Percentiles rank a stretch among this genome's conserved stretches.
Conservation (phyloP, 92 coral and sea anemone genomes). For the Zoanthus gigantus region DNA sequence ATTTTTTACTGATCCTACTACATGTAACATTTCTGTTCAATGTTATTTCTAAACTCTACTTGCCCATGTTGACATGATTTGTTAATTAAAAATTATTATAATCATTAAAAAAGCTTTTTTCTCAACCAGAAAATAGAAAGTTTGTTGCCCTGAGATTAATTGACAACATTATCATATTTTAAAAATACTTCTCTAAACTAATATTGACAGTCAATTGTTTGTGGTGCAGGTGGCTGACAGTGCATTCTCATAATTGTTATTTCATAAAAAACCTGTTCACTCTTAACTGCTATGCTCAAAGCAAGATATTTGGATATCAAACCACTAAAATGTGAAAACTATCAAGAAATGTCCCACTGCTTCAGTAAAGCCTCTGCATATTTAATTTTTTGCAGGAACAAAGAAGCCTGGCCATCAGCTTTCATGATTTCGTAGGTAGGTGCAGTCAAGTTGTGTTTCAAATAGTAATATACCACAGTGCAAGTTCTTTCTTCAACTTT, state of each 20-base stretch:
- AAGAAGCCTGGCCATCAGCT: constrained; percentile 19
- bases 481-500: constrained; percentile 36
- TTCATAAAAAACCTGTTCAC: constrained; percentile 20
- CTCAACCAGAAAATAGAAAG: constrained; percentile 7
- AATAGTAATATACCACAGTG: neutral
- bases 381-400: constrained; percentile 28
- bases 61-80: neutral
- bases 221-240: neutral
- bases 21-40: neutral
- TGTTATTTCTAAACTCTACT: neutral
- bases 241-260: constrained; percentile 1
- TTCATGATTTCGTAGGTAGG: constrained; percentile 26
- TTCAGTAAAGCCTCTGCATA: constrained; percentile 23
- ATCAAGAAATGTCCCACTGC: constrained; percentile 12
- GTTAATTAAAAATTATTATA: neutral
- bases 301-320: neutral
- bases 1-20: neutral
- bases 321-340: constrained; percentile 19
- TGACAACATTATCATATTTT: constrained; percentile 21
- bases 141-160: constrained; percentile 27
- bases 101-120: constrained; percentile 6
- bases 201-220: neutral
- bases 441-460: constrained; percentile 32
- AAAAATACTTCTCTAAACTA: neutral
- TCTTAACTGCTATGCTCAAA: neutral